A percentile compares a stretch with the other conserved stretches of the same genome.
Conservation (phyloP, 23 tunicate genomes). For the Clavelina lepadiformis region DNA sequence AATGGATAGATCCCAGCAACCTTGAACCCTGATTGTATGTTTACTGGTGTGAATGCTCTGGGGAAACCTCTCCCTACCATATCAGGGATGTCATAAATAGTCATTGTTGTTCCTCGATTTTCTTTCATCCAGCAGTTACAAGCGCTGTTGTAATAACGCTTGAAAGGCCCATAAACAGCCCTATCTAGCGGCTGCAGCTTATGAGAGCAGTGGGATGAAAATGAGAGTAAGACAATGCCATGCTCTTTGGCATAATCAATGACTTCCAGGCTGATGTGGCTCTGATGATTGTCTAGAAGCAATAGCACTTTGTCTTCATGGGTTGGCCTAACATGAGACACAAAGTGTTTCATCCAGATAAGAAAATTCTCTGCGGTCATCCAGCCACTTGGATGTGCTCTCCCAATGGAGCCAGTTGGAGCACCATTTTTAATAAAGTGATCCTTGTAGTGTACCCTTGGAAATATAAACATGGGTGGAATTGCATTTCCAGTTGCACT, state of each 20-base stretch:
- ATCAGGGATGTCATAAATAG: constrained; percentile 17
- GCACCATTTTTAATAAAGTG: constrained; percentile 9
- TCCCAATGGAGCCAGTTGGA: constrained; percentile 30
- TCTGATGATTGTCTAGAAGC: constrained; percentile 16
- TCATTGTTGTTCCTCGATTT: not conserved
- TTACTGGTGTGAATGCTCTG: too few species aligned
- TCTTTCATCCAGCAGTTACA: constrained; percentile 7
- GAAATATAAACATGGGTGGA: constrained; percentile 8
- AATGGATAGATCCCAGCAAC: too few species aligned
- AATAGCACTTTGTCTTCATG: not conserved
- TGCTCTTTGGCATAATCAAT: constrained; percentile 9
- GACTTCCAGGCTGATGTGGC: constrained; percentile 19
- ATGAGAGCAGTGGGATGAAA: constrained; percentile 31
- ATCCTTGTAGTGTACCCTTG: not conserved
- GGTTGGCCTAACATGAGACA: constrained; percentile 11
- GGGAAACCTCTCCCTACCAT: too few species aligned
- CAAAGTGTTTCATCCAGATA: constrained; percentile 19
- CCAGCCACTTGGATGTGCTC: constrained; percentile 23
- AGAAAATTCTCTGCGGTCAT: constrained; percentile 15
- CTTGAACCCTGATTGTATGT: too few species aligned
- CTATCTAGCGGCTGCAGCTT: constrained; percentile 25
- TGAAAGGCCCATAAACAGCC: constrained; percentile 9
- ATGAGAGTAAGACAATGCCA: constrained; percentile 8
- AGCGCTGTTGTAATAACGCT: not conserved
- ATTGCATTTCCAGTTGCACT: constrained; percentile 9